phyloP scores from a whole-genome alignment of 2,113 vertebrate species.

The Pogona vitticeps region DNA sequence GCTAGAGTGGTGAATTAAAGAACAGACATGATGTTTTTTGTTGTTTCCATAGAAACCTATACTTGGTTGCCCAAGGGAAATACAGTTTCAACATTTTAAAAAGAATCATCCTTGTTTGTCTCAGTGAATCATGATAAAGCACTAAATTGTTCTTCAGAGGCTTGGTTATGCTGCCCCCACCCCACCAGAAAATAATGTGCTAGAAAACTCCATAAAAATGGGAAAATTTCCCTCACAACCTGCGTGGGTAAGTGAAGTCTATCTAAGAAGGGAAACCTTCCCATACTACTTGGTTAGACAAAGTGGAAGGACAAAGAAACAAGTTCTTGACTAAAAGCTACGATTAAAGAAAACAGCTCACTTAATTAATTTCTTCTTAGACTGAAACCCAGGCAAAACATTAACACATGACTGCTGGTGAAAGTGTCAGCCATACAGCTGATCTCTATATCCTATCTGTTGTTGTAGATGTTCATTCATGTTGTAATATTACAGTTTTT shows the following conservation, averaged over 20 bases:
- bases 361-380: not conserved
- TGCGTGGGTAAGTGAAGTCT: slow-evolving; percentile 2
- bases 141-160: not conserved
- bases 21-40: not conserved
- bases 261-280: not conserved
- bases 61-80: slow-evolving; percentile 6
- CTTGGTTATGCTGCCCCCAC: not conserved
- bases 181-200: not conserved
- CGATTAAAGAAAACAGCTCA: not conserved
- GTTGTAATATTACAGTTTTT: not conserved
- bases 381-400: not conserved
- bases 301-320: not conserved
- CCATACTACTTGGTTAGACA: not conserved
- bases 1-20: not conserved
- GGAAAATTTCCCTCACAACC: not conserved
- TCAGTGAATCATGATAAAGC: slow-evolving; percentile 32
- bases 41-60: slow-evolving; percentile 20
- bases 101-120: not conserved
- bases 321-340: not conserved
- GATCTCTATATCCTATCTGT: too few relatives aligned
- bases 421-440: not conserved
- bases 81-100: not conserved
- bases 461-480: not conserved
- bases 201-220: not conserved
- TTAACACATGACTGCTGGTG: not conserved